Evolutionary conservation across 2,113 vertebrate genomes (phyloP).

Genomic region (Chascanopsetta lugubris): DNA sequence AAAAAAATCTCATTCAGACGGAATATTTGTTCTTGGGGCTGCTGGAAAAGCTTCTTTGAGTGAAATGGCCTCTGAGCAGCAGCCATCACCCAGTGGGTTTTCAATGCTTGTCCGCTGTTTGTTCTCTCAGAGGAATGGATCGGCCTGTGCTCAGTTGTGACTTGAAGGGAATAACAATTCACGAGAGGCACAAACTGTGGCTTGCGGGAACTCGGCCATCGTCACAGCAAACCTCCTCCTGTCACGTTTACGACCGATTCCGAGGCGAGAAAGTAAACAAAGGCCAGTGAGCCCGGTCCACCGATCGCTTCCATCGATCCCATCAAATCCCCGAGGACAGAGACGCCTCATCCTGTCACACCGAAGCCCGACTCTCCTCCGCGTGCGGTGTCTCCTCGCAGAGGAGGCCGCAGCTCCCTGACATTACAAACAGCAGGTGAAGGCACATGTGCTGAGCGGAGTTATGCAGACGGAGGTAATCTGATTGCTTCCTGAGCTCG

Average conservation of each 20-base stretch:
- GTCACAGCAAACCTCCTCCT: too few relatives aligned
- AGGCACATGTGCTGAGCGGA: slow-evolving; percentile 2
- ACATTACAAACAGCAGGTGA: not conserved
- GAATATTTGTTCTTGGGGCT: not conserved
- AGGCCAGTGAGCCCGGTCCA: too few relatives aligned
- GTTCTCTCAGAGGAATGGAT: not conserved
- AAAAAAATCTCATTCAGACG: not conserved
- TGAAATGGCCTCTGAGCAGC: not conserved
- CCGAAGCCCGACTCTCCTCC: not conserved
- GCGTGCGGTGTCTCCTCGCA: not conserved
- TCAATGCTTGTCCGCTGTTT: not conserved
- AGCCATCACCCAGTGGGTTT: not conserved
- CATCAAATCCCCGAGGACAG: not conserved
- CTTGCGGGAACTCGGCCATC: not conserved
- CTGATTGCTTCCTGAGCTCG: not conserved
- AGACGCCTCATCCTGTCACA: too few relatives aligned
- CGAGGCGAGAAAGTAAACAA: too few relatives aligned
- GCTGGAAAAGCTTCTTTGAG: not conserved
- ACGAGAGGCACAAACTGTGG: not conserved
- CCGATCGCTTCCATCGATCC: too few relatives aligned
- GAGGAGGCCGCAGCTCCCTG: not conserved
- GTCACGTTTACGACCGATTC: too few relatives aligned
- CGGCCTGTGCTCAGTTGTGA: too few relatives aligned
- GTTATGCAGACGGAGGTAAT: slow-evolving; percentile 18
- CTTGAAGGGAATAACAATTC: not conserved